Percentiles rank a stretch among this genome's conserved stretches.
Evolutionary conservation across 2,888 invertebrate genomes (phyloP).

Genomic region (Euclidia mi): DNA sequence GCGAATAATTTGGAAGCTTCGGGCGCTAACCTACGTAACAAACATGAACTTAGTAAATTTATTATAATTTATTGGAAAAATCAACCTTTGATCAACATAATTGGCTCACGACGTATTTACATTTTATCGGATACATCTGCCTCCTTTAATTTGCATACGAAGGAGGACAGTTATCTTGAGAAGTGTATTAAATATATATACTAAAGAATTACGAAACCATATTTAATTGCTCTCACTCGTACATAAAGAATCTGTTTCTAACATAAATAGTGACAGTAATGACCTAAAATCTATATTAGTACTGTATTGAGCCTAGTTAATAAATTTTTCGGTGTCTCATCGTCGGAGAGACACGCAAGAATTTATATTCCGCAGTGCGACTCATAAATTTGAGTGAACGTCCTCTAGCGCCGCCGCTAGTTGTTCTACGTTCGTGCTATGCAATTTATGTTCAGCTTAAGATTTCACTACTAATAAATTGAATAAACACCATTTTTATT

Average conservation of each 20-base stretch:
- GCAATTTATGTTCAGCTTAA: conserved; percentile 81
- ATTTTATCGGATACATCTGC: conserved; percentile 9
- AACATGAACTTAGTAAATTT: conserved; percentile 53
- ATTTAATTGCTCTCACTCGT: too few relatives aligned
- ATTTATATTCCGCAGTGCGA: conserved; percentile 89
- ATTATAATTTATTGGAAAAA: conserved; percentile 58
- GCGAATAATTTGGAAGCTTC: conserved; percentile 39
- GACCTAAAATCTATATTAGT: conserved; percentile 2
- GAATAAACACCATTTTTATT: conserved; percentile 54
- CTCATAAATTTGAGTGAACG: conserved; percentile 87
- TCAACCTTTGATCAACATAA: conserved; percentile 25
- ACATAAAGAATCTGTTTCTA: too few relatives aligned
- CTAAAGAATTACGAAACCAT: too few relatives aligned
- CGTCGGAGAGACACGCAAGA: conserved; percentile 75
- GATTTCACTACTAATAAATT: conserved; percentile 76
- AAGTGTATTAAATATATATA: too few relatives aligned
- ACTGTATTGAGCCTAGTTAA: conserved; percentile 64
- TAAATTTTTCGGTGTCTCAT: conserved; percentile 77
- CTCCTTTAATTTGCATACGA: conserved; percentile 12
- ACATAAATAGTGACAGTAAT: background rate
- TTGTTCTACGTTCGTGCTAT: conserved; percentile 78
- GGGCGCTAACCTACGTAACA: conserved; percentile 38
- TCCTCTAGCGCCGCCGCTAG: conserved; percentile 77
- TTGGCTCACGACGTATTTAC: conserved; percentile 17
- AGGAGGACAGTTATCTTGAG: background rate